Percentiles rank a stretch among this genome's conserved stretches.
These are phyloP conservation scores for Colinus virginianus DNA, from an alignment of 2,113 vertebrate species.

Conservation along the genomic window DNA sequence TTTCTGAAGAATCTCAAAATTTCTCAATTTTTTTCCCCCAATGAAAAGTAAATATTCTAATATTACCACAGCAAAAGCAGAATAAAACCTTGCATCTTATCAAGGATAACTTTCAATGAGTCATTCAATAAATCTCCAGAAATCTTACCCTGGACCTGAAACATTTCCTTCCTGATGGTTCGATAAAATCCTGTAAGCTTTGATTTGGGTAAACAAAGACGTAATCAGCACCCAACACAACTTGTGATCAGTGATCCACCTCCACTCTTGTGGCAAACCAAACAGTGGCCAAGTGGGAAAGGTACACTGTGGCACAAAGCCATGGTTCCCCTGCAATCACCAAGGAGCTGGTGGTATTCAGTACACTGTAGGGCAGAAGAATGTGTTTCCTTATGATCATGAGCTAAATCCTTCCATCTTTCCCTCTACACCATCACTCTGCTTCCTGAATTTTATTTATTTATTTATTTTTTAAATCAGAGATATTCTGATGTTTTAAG, in stretches of 20 bases:
- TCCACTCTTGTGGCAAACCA: too few relatives aligned
- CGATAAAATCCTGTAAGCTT: not conserved
- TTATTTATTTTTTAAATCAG: not conserved
- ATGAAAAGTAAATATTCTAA: not conserved
- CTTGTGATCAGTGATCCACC: not conserved
- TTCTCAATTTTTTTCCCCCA: not conserved
- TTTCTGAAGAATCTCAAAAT: not conserved
- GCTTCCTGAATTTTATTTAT: rapidly evolving
- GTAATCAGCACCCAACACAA: not conserved
- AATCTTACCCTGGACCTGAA: not conserved
- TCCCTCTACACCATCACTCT: not conserved
- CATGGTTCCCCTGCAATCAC: not conserved
- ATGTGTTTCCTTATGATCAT: not conserved
- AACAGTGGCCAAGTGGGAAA: not conserved
- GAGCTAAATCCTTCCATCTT: not conserved
- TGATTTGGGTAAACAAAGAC: not conserved
- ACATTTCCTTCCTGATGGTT: not conserved
- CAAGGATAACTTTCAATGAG: not conserved
- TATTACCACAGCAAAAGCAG: not conserved
- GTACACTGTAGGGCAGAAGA: not conserved
- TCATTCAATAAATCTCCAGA: not conserved
- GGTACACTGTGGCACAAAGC: not conserved
- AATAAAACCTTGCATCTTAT: slow-evolving; percentile 1
- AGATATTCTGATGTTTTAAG: not conserved
- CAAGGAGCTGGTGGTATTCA: not conserved